Base-by-base conservation (phyloP, 1,140 invertebrate species). In the Cotesia chilonis region DNA sequence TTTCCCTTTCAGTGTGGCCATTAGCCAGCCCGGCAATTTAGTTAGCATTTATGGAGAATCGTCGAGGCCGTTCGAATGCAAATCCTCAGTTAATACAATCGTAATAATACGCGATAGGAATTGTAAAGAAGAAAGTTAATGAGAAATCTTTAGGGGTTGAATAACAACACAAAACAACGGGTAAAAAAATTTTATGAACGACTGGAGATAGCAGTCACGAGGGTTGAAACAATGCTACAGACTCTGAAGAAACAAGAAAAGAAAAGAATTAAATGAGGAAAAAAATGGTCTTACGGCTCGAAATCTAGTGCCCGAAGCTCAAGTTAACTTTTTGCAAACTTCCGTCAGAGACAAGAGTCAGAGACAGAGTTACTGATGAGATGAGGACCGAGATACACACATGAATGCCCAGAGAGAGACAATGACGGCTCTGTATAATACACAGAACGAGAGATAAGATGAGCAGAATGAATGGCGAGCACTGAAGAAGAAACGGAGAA, bases 301-400 rank as follows among this genome's bases (percentile, higher is more conserved):
- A 68, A 20, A 55, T 37, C 35, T 28, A 59, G 28, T 36, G 55
- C 54, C 41, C 36, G 51, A 35, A 47, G 41, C 10, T 52, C 57
- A 71, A 47, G 41, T 47, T 52, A 71, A 71, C 61, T 71, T 71
- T 71, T 71, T 71, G 51, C 60, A 71, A 66, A 71, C 70, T 71
- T 71, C 70, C 70, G 70, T 55, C 70, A 55, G 61, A 71, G 70
- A 65, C 60, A 38, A 41, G 70, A 47, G 52, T 47, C 36, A 59
- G 47, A 68, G 54, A 59, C 14, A 9, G 20, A 59, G 41, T 47
- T 47, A 47, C 41, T 47, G 41, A 47, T 47, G 41, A 47, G 41
- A 28, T 28, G 28, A 28, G 28, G 28, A 28, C 28, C 28, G 28
- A 28, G 41, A 47, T 47, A 47, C 41, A 47, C 41, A 47, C 10